Conservation (phyloP, 1,140 invertebrate genomes). For the Saxidomus purpurata region DNA sequence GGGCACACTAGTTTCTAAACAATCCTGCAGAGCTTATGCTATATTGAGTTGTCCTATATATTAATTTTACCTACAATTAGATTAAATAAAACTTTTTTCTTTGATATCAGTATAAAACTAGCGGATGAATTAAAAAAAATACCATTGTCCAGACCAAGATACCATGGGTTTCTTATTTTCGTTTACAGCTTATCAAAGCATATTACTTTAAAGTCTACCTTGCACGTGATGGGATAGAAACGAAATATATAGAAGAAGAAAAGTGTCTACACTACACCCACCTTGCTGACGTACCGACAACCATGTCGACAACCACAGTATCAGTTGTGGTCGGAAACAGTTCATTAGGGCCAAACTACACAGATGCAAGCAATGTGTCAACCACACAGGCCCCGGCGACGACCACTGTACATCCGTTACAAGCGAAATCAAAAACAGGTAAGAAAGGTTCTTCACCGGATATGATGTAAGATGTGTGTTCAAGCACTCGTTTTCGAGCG, state of each 20-base stretch:
- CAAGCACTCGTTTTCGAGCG: too few relatives aligned
- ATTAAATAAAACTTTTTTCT: too few relatives aligned
- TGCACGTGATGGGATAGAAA: conserved; percentile 88
- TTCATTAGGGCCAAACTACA: not conserved
- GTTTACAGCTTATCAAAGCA: conserved; percentile 94
- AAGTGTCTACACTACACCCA: conserved; percentile 34
- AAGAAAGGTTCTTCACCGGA: too few relatives aligned
- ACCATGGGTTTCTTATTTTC: too few relatives aligned
- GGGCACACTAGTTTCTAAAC: too few relatives aligned
- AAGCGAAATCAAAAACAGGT: not conserved
- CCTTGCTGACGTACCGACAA: not conserved
- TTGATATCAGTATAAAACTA: too few relatives aligned
- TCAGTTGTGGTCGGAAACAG: not conserved
- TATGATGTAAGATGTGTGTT: too few relatives aligned
- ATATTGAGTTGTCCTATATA: too few relatives aligned
- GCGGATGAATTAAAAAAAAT: too few relatives aligned
- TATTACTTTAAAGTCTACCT: conserved; percentile 97
- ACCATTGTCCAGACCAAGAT: too few relatives aligned
- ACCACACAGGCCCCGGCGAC: not conserved
- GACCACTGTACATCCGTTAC: not conserved
- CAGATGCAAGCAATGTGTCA: not conserved
- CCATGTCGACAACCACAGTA: not conserved
- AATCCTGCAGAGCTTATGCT: too few relatives aligned
- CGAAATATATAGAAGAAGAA: conserved; percentile 22
- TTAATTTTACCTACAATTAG: too few relatives aligned